Conservation (phyloP, 2,888 invertebrate genomes). For the Nemurella pictetii region DNA sequence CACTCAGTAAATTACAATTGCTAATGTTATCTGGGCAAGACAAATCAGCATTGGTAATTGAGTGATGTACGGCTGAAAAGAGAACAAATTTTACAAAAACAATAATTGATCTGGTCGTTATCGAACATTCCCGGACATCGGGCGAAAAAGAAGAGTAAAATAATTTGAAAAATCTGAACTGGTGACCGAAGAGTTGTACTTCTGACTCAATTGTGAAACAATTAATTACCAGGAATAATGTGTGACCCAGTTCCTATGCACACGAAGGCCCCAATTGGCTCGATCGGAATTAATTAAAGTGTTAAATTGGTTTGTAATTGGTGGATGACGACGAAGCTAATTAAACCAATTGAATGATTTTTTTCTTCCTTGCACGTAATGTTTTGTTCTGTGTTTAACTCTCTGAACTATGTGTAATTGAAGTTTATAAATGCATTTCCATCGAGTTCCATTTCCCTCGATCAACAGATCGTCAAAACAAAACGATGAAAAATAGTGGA, state of each 20-base stretch:
- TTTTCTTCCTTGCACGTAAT: too few species aligned
- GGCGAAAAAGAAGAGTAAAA: background rate
- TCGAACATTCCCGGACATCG: too few species aligned
- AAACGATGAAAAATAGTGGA: too few species aligned
- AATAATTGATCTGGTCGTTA: too few species aligned
- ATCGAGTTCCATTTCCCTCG: too few species aligned
- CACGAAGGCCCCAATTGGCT: background rate
- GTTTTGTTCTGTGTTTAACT: background rate
- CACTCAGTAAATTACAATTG: background rate
- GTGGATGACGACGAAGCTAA: background rate
- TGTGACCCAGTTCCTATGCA: background rate
- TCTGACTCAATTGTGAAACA: too few species aligned
- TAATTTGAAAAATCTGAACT: background rate
- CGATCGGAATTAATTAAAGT: conserved; percentile 2
- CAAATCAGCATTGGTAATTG: background rate
- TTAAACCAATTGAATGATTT: background rate
- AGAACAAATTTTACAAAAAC: too few species aligned
- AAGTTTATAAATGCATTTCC: too few species aligned
- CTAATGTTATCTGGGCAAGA: background rate
- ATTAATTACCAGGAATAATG: background rate
- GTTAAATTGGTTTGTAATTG: conserved; percentile 7
- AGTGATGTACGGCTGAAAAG: background rate
- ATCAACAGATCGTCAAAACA: too few species aligned
- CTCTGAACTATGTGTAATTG: background rate
- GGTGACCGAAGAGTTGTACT: too few species aligned